Base-by-base conservation (phyloP, 2,797 vertebrate species). In the Triplophysa yarkandensis region DNA sequence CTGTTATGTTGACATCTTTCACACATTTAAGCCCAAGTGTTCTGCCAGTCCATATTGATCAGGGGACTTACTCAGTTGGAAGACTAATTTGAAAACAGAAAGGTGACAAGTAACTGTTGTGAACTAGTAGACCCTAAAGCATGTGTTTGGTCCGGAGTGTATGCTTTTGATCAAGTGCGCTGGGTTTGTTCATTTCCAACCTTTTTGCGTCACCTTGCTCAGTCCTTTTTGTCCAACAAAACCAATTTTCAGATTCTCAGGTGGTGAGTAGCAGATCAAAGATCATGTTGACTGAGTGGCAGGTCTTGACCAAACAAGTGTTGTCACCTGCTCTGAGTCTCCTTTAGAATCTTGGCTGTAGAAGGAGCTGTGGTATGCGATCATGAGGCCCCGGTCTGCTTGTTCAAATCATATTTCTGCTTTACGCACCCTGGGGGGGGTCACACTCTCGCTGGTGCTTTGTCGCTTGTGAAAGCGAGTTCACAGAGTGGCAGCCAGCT, bases 331-430 rank as follows among this genome's bases (percentile, higher is more conserved):
- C 76, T 66, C 61, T 66, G 65, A 34, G 11, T 69, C 48, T 76
- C 55, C 17, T 43, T 19, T 67, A 21, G 74, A 77, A 28, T 64
- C 60, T 55, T 27, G 34, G 76, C 39, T 50, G 41, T 65, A 71
- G 58, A 69, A 79, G 73, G 71, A 79, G 72, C 71, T 74, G 58
- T 66, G 2, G 74, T 77, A 73, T 80, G 73, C 79, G 72, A 74
- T 82, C 83, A 79, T 83, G 70, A 78, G 73, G 55, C 63, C 48
- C 2, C 27, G 60, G 76, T 73, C 68, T 76, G 57, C 57, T 54
- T 70, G 81, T 79, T 68, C 64, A 78, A 81, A 77, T 79, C 61
- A 80, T 80, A 81, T 81, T 83, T 81, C 73, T 81, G 68, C 65
- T 76, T 82, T 81, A 79, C 71, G 61, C 66, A 44, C 81, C 80